Percentiles rank a stretch among this genome's conserved stretches.
Conservation (phyloP, 2,113 vertebrate genomes). For the Balaeniceps rex region DNA sequence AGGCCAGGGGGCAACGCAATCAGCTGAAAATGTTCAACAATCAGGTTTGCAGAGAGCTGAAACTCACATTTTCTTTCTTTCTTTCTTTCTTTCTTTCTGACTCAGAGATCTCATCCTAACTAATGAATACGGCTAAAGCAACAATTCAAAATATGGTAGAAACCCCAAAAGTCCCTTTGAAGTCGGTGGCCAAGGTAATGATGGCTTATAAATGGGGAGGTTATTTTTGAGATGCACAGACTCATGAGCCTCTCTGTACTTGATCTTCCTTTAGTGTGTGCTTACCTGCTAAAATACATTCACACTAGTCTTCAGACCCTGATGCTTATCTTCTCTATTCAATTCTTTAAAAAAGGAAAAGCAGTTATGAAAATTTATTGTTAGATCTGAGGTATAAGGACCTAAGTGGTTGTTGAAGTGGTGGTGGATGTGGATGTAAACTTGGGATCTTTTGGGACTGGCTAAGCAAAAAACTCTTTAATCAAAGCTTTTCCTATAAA, state of each 20-base stretch:
- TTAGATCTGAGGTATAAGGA: not conserved
- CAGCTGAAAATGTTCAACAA: slow-evolving; percentile 9
- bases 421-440: not conserved
- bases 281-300: not conserved
- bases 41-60: not conserved
- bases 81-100: not conserved
- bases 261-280: not conserved
- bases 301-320: not conserved
- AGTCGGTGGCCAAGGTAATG: not conserved
- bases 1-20: slow-evolving; percentile 8
- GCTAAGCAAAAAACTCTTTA: not conserved
- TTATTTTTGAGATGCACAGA: not conserved
- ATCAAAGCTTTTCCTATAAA: not conserved
- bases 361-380: not conserved
- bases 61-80: not conserved
- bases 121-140: not conserved
- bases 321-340: not conserved
- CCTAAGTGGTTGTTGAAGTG: not conserved
- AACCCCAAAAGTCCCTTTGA: not conserved
- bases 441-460: not conserved
- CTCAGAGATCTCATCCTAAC: not conserved
- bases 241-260: not conserved
- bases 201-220: not conserved
- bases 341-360: not conserved
- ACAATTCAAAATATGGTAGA: not conserved